Evolutionary conservation across 2,888 invertebrate genomes (phyloP).

Genomic region (Daptonema setosum): DNA sequence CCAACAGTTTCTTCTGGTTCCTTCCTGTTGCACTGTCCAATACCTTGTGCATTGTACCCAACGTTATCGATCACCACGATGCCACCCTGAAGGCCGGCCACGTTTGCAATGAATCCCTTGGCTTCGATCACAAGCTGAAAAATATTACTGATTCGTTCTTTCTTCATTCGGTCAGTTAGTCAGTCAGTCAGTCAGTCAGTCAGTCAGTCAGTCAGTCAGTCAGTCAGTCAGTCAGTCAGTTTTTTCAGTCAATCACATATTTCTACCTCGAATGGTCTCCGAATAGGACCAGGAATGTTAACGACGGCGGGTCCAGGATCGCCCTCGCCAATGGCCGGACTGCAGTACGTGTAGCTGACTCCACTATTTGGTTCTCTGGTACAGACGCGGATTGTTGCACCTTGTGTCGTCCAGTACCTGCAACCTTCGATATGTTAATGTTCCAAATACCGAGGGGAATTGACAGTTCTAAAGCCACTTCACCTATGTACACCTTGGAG

Average conservation of each 20-base stretch:
- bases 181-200: no score
- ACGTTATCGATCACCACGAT: conserved; percentile 19
- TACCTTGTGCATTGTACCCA: conserved; percentile 12
- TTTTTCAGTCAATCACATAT: no score
- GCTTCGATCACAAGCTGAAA: conserved; percentile 21
- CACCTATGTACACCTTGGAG: no score
- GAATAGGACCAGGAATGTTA: conserved; percentile 16
- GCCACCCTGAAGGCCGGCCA: conserved; percentile 19
- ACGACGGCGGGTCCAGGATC: conserved; percentile 15
- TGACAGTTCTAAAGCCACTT: no score
- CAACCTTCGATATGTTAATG: background rate
- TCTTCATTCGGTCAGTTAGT: no score
- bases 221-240: no score
- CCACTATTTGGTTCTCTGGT: conserved; percentile 13
- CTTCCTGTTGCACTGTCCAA: no score
- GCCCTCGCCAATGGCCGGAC: conserved; percentile 13
- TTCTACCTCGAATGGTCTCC: conserved; percentile 18
- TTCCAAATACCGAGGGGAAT: no score
- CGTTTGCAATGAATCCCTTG: conserved; percentile 14
- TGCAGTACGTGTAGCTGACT: conserved; percentile 18
- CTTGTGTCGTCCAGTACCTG: conserved; percentile 17
- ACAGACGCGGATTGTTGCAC: conserved; percentile 17
- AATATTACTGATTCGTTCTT: no score
- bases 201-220: background rate
- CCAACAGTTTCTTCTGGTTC: no score